Percentiles rank a stretch among this genome's conserved stretches.
phyloP scores from a whole-genome alignment of 2,797 vertebrate species.

The Atherinosoma microstoma region DNA sequence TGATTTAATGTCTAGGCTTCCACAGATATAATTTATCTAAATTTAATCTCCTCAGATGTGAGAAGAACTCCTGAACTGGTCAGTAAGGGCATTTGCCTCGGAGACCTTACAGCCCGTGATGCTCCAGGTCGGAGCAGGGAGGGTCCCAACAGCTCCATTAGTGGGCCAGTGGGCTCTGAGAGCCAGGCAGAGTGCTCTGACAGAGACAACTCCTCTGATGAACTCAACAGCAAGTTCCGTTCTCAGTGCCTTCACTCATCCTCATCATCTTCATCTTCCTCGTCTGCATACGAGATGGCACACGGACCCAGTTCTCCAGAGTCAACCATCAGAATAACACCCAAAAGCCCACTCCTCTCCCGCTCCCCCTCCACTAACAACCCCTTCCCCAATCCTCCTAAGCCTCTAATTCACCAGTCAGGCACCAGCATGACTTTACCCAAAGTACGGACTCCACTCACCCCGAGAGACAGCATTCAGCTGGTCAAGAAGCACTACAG shows the following conservation, averaged over 20 bases:
- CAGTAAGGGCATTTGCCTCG: constrained; percentile 53
- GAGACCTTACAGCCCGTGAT: constrained; percentile 53
- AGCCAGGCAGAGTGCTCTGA: constrained; percentile 58
- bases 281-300: constrained; percentile 80
- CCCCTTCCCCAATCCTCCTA: constrained; percentile 66
- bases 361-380: constrained; percentile 78
- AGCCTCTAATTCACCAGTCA: constrained; percentile 60
- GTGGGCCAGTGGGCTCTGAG: constrained; percentile 50
- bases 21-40: constrained; percentile 4
- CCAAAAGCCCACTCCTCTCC: constrained; percentile 71
- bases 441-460: constrained; percentile 86
- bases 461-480: constrained; percentile 89
- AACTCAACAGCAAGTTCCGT: constrained; percentile 82
- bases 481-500: constrained; percentile 93
- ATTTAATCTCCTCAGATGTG: constrained; percentile 65
- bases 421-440: constrained; percentile 93
- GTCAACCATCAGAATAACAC: constrained; percentile 54
- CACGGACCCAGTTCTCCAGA: constrained; percentile 58
- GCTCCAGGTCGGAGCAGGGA: constrained; percentile 51
- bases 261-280: constrained; percentile 85
- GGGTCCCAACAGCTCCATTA: constrained; percentile 28
- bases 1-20: neutral
- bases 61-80: constrained; percentile 66
- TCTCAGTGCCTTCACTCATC: constrained; percentile 83
- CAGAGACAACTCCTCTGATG: constrained; percentile 79